A percentile compares a stretch with the other conserved stretches of the same genome.
These are phyloP conservation scores for Mycalesis mineus DNA, from an alignment of 2,888 invertebrate genomes.

Conservation along the genomic window DNA sequence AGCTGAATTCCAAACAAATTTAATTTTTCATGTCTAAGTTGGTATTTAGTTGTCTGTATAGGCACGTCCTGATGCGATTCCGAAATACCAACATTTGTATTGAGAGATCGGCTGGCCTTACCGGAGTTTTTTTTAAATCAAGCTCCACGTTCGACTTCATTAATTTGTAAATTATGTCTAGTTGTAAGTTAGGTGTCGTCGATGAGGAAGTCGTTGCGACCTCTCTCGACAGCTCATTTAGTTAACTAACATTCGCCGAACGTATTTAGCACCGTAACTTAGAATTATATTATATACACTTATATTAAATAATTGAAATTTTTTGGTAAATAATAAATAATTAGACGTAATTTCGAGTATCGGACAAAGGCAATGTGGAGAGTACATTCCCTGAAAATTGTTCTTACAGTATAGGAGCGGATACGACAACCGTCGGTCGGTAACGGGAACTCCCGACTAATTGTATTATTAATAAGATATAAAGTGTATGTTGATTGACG, in stretches of 20 bases:
- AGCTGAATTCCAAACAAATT: too few species aligned
- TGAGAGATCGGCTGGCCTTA: not conserved
- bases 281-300: slow-evolving; percentile 43
- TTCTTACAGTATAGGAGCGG: slow-evolving; percentile 42
- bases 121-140: not conserved
- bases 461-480: slow-evolving; percentile 76
- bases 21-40: too few species aligned
- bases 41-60: too few species aligned
- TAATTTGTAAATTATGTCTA: slow-evolving; percentile 32
- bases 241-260: slow-evolving; percentile 36
- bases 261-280: slow-evolving; percentile 36
- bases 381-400: slow-evolving; percentile 64
- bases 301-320: slow-evolving; percentile 40
- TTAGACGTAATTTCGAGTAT: slow-evolving; percentile 40
- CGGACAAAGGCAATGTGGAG: slow-evolving; percentile 62
- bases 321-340: slow-evolving; percentile 51
- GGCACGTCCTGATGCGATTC: too few species aligned
- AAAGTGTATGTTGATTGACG: slow-evolving; percentile 78
- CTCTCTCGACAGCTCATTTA: slow-evolving; percentile 36
- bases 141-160: slow-evolving; percentile 28
- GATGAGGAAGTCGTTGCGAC: slow-evolving; percentile 32
- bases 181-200: slow-evolving; percentile 38
- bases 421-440: slow-evolving; percentile 38
- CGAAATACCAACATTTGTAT: too few species aligned
- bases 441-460: slow-evolving; percentile 48